A percentile compares a stretch with the other conserved stretches of the same genome.
Conservation (phyloP, 2,113 vertebrate genomes). For the Phrynosoma platyrhinos region DNA sequence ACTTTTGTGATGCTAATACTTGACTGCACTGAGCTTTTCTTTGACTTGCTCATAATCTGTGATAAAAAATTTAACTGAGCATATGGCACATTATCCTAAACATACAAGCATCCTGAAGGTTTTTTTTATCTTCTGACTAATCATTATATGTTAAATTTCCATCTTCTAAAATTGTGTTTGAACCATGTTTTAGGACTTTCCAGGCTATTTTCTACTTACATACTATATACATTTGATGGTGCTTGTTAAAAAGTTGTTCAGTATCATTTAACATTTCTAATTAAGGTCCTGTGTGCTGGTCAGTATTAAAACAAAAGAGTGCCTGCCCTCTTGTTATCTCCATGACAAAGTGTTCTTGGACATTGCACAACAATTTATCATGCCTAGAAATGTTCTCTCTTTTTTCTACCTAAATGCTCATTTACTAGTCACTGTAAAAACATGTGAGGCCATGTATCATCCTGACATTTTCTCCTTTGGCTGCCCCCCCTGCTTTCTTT, state of each 20-base stretch:
- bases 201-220: background rate
- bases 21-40: background rate
- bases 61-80: background rate
- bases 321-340: too few relatives aligned
- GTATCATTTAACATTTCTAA: background rate
- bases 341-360: background rate
- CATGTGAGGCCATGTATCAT: too few relatives aligned
- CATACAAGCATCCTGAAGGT: background rate
- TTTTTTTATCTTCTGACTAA: background rate
- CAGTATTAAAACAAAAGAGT: background rate
- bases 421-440: background rate
- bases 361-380: background rate
- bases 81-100: background rate
- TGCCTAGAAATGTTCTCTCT: background rate
- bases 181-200: background rate
- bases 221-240: background rate
- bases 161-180: background rate
- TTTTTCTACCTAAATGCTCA: background rate
- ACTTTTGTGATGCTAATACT: background rate
- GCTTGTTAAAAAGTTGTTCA: background rate
- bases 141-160: background rate
- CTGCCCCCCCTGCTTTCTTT: too few relatives aligned
- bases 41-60: background rate
- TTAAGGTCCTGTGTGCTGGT: background rate
- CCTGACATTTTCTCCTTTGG: too few relatives aligned